These are phyloP conservation scores for Spilarctia lutea DNA, from an alignment of 2,888 invertebrate genomes.

Conservation along the genomic window DNA sequence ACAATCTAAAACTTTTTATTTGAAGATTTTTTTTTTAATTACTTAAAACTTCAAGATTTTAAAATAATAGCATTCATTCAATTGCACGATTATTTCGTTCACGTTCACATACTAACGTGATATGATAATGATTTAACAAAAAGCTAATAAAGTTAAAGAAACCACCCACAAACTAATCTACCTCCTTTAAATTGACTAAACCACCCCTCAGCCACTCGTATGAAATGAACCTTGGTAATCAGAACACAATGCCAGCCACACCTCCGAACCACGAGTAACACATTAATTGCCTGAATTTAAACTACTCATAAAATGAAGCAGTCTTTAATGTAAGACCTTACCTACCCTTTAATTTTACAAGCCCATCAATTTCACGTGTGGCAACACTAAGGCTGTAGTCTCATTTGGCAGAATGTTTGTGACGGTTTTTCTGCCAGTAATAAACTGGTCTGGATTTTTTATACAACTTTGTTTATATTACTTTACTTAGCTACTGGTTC, in stretches of 20 bases:
- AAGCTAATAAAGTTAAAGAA: background rate
- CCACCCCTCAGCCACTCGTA: background rate
- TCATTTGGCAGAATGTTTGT: background rate
- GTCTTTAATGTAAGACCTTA: slow-evolving; percentile 8
- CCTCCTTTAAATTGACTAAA: background rate
- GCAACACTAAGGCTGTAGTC: slow-evolving; percentile 23
- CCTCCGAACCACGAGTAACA: background rate
- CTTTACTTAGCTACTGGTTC: background rate
- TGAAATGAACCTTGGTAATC: slow-evolving; percentile 7
- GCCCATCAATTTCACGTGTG: slow-evolving; percentile 42
- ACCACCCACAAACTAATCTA: background rate
- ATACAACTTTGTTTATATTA: background rate
- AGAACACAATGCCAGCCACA: slow-evolving; percentile 4
- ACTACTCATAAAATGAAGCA: slow-evolving; percentile 9
- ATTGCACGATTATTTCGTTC: no score
- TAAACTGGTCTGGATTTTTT: background rate
- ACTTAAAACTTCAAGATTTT: no score
- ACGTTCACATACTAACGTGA: no score
- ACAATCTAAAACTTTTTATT: no score
- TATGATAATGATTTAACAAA: background rate
- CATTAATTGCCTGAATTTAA: slow-evolving; percentile 14
- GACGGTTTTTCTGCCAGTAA: background rate
- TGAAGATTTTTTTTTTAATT: no score
- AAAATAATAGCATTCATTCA: no score
- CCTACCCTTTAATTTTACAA: slow-evolving; percentile 39